phyloP scores from a whole-genome alignment of 1,140 invertebrate species.

The Brachionus paranguensis region DNA sequence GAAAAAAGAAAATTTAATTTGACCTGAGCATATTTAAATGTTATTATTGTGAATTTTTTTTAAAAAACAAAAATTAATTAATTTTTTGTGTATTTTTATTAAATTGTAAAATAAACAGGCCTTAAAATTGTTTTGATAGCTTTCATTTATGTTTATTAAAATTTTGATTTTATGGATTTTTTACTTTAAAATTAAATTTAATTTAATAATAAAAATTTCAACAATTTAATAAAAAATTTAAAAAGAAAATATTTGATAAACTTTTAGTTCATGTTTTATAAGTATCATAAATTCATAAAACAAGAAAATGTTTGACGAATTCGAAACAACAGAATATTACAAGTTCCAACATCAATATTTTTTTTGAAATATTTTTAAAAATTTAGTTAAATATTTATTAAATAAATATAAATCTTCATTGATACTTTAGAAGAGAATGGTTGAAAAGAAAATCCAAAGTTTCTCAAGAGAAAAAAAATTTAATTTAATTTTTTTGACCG shows the following conservation, averaged over 20 bases:
- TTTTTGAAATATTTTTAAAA: too few relatives aligned
- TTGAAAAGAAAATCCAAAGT: too few relatives aligned
- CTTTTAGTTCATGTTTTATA: too few relatives aligned
- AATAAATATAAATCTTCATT: too few relatives aligned
- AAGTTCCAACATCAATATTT: too few relatives aligned
- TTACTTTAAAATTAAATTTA: neutral
- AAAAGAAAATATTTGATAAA: neutral
- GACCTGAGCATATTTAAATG: neutral
- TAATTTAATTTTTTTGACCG: too few relatives aligned
- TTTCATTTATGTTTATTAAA: neutral
- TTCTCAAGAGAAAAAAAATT: too few relatives aligned
- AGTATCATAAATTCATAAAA: too few relatives aligned
- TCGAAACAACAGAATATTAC: too few relatives aligned
- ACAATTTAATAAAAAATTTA: neutral
- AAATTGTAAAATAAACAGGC: neutral
- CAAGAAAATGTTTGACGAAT: too few relatives aligned
- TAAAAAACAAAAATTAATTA: neutral
- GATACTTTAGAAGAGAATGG: too few relatives aligned
- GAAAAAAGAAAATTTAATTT: slow-evolving; percentile 32
- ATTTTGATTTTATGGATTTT: neutral
- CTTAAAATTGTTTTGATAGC: neutral
- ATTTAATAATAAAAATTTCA: neutral
- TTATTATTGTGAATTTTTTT: neutral
- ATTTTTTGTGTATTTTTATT: neutral
- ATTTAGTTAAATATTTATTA: too few relatives aligned